Percentiles rank a stretch among this genome's conserved stretches.
These are phyloP conservation scores for Chromis chromis DNA, from an alignment of 2,797 vertebrate genomes.

Conservation along the genomic window DNA sequence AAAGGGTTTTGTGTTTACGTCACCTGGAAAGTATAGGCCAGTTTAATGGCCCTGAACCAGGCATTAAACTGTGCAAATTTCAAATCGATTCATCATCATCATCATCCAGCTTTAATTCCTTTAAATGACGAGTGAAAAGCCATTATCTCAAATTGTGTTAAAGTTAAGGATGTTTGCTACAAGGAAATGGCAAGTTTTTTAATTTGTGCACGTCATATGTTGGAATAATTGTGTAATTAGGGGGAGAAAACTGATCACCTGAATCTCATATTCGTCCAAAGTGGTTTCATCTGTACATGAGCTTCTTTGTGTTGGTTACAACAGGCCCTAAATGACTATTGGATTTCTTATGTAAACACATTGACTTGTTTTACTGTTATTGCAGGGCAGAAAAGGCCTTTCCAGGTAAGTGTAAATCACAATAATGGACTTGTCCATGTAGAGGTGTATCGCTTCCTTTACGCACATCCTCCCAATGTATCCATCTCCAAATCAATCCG, in stretches of 20 bases:
- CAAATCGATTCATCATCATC: background rate
- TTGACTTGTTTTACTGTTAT: conserved; percentile 71
- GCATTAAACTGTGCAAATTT: background rate
- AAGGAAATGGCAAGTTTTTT: background rate
- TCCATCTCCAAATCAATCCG: conserved; percentile 66
- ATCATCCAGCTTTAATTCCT: background rate
- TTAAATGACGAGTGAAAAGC: background rate
- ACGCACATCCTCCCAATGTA: conserved; percentile 63
- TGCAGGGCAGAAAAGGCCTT: conserved; percentile 43
- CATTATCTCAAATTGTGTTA: background rate
- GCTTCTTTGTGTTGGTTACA: conserved; percentile 16
- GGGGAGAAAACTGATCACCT: background rate
- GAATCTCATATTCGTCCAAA: background rate
- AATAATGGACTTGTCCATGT: conserved; percentile 43
- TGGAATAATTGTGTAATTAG: background rate
- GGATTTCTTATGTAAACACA: conserved; percentile 69
- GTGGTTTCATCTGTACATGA: conserved; percentile 11
- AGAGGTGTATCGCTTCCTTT: conserved; percentile 57
- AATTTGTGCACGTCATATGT: background rate
- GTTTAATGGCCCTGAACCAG: background rate
- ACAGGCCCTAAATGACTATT: conserved; percentile 48
- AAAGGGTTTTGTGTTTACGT: conserved; percentile 17
- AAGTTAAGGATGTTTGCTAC: background rate
- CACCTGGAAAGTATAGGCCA: conserved; percentile 37
- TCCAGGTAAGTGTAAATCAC: conserved; percentile 41